Evolutionary conservation across 2,888 invertebrate genomes (phyloP).

Genomic region (Gari tellinella): DNA sequence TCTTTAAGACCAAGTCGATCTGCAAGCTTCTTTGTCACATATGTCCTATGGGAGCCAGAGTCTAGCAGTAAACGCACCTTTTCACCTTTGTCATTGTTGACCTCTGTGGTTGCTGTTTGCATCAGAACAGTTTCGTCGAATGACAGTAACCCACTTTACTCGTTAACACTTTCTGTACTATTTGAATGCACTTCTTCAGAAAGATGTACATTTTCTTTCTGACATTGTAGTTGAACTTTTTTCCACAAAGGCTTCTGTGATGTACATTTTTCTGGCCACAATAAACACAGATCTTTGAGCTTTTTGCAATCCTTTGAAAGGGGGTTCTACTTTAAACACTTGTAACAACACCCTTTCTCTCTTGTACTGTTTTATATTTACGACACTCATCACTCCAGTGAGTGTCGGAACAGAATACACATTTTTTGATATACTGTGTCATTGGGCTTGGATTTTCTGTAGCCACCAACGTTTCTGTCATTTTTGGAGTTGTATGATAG

Average conservation of each 20-base stretch:
- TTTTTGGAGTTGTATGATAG: no score
- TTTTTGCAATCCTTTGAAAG: conserved; percentile 22
- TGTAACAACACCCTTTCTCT: conserved; percentile 25
- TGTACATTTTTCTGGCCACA: conserved; percentile 23
- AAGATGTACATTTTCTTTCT: no score
- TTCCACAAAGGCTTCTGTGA: conserved; percentile 36
- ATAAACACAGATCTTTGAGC: conserved; percentile 22
- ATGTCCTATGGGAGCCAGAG: conserved; percentile 32
- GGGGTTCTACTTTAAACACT: conserved; percentile 26
- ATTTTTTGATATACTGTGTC: background rate
- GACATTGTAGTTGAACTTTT: conserved; percentile 14
- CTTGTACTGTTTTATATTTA: conserved; percentile 17
- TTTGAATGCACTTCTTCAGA: background rate
- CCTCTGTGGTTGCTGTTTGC: conserved; percentile 23
- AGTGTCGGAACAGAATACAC: conserved; percentile 18
- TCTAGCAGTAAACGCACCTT: conserved; percentile 21
- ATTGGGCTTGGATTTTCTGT: background rate
- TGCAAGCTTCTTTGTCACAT: conserved; percentile 24
- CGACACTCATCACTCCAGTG: conserved; percentile 38
- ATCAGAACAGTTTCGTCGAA: conserved; percentile 22
- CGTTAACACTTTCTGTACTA: background rate
- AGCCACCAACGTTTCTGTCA: background rate
- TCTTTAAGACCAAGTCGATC: conserved; percentile 2
- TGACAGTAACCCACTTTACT: conserved; percentile 2
- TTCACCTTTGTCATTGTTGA: background rate